Evolutionary conservation across 2,113 vertebrate genomes (phyloP), one percentile per base, ranked within the genome.

Genomic region (Sinocyclocheilus anophthalmus): DNA sequence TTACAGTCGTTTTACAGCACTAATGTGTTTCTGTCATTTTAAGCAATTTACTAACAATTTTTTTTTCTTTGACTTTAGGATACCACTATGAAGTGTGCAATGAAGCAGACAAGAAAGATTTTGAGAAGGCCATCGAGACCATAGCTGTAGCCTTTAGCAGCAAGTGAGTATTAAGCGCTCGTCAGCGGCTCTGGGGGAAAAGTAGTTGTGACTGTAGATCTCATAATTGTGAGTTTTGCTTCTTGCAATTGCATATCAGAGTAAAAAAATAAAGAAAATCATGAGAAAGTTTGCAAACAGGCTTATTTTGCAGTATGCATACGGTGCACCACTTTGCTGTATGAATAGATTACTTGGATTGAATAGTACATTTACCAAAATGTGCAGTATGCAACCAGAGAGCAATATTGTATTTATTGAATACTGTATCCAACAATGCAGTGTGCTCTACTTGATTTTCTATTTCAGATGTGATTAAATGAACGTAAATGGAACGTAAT

Each of bases 61-160:
- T 57, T 70, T 8, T 75, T 5, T 45, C 20, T 86, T 83, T 65
- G 65, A 80, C 88, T 45, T 81, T 86, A 99, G 95, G 95, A 75
- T 99, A 97, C 90, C 97, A 97, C 87, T 99, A 99, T 1, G 98
- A 99, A 88, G 86, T 94, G 39, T 95, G 94, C 91, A 95, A 96
- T 26, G 97, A 99, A 61, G 76, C 85, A 0, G 96, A 98, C 81
- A 99, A 98, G 87, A 91, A 93, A 79, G 98, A 99, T 88, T 98
- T 99, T 14, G 98, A 99, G 92, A 99, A 98, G 91, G 97, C 97
- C 0, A 95, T 99, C 90, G 98, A 99, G 92, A 95, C 96, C 83
- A 97, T 99, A 0, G 98, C 98, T 0, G 97, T 99, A n/a, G 96
- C 98, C 84, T 99, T 99, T 92, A 98, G 98, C 90, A 96, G 96